Percentiles rank a stretch among this genome's conserved stretches.
phyloP scores from a whole-genome alignment of 2,113 vertebrate species.

The Lota lota region DNA sequence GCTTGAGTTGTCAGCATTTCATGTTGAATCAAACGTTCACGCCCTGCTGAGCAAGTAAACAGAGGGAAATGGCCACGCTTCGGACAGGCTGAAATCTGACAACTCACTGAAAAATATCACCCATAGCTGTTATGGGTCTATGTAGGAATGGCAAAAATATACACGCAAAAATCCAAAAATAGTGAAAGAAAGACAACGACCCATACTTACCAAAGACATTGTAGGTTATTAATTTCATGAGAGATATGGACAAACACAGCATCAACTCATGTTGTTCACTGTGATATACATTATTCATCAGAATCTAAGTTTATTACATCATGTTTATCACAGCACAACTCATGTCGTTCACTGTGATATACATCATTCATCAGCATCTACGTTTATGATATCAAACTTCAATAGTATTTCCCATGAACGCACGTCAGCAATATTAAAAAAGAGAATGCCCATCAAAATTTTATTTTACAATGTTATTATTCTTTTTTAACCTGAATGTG shows the following conservation, averaged over 20 bases:
- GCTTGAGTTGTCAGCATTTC: conserved; percentile 83
- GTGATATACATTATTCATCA: conserved; percentile 70
- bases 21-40: conserved; percentile 30
- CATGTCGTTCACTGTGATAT: conserved; percentile 72
- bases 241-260: conserved; percentile 83
- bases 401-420: neutral
- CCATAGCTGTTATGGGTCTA: conserved; percentile 77
- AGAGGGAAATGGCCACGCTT: conserved; percentile 35
- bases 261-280: conserved; percentile 79
- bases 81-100: conserved; percentile 75
- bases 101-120: conserved; percentile 84
- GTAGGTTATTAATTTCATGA: conserved; percentile 80
- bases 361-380: conserved; percentile 66
- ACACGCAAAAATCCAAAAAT: conserved; percentile 67
- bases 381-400: conserved; percentile 45
- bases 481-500: neutral
- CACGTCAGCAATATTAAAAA: neutral
- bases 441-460: no score
- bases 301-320: conserved; percentile 53
- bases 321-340: conserved; percentile 75
- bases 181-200: conserved; percentile 59
- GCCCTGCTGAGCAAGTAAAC: conserved; percentile 36
- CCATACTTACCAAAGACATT: conserved; percentile 80
- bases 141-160: conserved; percentile 73
- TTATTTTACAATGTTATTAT: neutral